Percentiles rank a stretch among this genome's conserved stretches.
phyloP scores from a whole-genome alignment of 2,888 invertebrate genomes.

The Timema cristinae region DNA sequence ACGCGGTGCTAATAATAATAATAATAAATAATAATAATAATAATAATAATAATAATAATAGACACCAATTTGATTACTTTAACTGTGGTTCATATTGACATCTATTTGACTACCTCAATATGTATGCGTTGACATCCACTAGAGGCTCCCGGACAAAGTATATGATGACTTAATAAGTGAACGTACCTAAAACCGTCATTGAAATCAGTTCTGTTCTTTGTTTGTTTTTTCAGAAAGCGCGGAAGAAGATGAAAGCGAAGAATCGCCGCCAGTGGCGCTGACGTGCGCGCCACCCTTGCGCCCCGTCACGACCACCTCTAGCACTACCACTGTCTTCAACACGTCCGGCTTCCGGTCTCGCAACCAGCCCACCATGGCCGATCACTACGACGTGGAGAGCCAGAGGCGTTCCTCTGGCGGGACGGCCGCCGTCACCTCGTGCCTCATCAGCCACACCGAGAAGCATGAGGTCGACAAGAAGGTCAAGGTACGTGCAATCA shows the following conservation, averaged over 20 bases:
- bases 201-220: slow-evolving; percentile 29
- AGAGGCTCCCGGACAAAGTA: no score
- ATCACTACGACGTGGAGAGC: slow-evolving; percentile 30
- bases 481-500: slow-evolving; percentile 63
- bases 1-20: no score
- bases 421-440: slow-evolving; percentile 43
- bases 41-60: no score
- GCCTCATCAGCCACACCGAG: slow-evolving; percentile 57
- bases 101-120: no score
- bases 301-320: slow-evolving; percentile 42
- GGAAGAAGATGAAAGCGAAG: slow-evolving; percentile 54
- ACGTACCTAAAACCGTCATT: no score
- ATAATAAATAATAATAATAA: no score
- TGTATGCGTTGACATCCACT: no score
- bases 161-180: no score
- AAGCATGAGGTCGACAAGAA: slow-evolving; percentile 65
- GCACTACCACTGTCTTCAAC: slow-evolving; percentile 39
- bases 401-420: slow-evolving; percentile 26
- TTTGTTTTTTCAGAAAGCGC: slow-evolving; percentile 52
- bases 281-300: slow-evolving; percentile 32
- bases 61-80: no score
- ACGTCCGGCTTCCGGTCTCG: slow-evolving; percentile 43
- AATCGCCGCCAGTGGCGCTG: slow-evolving; percentile 44
- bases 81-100: no score
- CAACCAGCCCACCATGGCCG: slow-evolving; percentile 48